Evolutionary conservation across 2,888 invertebrate species (phyloP), one percentile per base, ranked within the genome.

Genomic region (Athalia cordata): DNA sequence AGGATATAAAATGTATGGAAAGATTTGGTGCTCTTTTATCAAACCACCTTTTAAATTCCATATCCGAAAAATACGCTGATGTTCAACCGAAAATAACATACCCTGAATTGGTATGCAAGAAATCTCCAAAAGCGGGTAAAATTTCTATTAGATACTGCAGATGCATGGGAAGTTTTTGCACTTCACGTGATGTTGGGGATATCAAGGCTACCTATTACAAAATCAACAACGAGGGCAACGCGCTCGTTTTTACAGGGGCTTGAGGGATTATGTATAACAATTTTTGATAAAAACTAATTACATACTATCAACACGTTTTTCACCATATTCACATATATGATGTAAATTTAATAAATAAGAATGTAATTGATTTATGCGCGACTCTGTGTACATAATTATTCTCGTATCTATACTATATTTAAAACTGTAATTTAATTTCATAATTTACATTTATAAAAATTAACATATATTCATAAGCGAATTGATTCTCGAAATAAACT

Each of bases 51-150:
- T 75, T 75, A n/a, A n/a, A 75, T 43, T 61, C 75, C 62, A 75
- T 75, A 15, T 5, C 49, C 4, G n/a, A 62, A 7, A 52, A 13
- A 8, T 75, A 62, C n/a, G 52, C 55, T 1, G 29, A 74, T 43
- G 13, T 6, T 8, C 59, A 62, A 43, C 49, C 52, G 8, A 49
- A 45, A 49, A 61, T 75, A n/a, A 75, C 62, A 4, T 75, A 75
- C 43, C 75, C 75, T 1, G 75, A 75, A 50, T 62, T 75, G 5
- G 49, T 75, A 11, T 75, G 75, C 62, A 75, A 75, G 45, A 75
- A 62, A 29, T 13, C 8, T 15, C 5, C 61, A 3, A 59, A 47
- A 1, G 7, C 15, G n/a, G 49, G 45, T 9, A 57, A 13, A 4
- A 50, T 75, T 7, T 61, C 75, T 4, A 11, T 75, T 43, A 49